A percentile compares a stretch with the other conserved stretches of the same genome.
Conservation (phyloP, 1,140 invertebrate genomes). For the Mizuhopecten yessoensis region DNA sequence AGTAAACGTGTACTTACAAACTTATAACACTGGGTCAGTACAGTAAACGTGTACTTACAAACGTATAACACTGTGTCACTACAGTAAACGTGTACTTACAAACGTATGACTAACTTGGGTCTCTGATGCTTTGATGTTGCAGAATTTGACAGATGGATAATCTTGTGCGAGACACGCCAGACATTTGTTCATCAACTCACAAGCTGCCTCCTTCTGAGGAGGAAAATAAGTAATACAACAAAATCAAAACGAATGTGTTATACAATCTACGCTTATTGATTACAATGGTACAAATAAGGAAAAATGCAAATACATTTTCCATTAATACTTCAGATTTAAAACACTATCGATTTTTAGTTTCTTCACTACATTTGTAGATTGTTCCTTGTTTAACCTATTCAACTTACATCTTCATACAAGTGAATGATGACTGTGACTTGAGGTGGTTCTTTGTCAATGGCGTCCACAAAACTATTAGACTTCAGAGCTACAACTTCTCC, state of each 20-base stretch:
- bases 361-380: too few species aligned
- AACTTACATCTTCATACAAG: slow-evolving; percentile 90
- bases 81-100: slow-evolving; percentile 80
- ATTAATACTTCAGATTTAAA: too few species aligned
- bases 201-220: slow-evolving; percentile 87
- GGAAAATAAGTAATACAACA: neutral
- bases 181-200: slow-evolving; percentile 93
- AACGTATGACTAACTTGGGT: slow-evolving; percentile 92
- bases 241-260: too few species aligned
- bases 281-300: too few species aligned
- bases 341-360: too few species aligned
- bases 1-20: too few species aligned
- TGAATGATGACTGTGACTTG: slow-evolving; percentile 94
- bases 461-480: slow-evolving; percentile 91
- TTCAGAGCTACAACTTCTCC: slow-evolving; percentile 87
- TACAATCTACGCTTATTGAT: too few species aligned
- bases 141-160: slow-evolving; percentile 96
- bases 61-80: too few species aligned
- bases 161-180: slow-evolving; percentile 90
- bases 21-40: too few species aligned
- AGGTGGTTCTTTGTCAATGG: slow-evolving; percentile 94
- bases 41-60: too few species aligned
- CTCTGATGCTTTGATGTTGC: slow-evolving; percentile 89
- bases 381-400: too few species aligned
- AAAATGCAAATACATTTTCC: too few species aligned